Base-by-base conservation (phyloP, 2,113 vertebrate genomes). In the Fukomys damarensis region DNA sequence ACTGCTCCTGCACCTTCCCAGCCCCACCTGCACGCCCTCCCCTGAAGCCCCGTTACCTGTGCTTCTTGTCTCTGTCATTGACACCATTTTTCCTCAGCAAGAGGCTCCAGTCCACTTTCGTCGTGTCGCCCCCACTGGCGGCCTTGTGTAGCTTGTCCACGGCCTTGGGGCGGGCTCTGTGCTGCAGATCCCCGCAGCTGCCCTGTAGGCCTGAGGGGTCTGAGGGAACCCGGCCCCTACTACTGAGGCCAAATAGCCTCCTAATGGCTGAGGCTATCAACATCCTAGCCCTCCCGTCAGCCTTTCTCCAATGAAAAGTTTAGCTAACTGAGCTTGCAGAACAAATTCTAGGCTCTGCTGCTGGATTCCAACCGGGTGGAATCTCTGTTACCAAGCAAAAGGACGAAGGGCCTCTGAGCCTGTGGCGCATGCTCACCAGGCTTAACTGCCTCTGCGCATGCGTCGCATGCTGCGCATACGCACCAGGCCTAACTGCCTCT, bases 101-200 rank as follows among this genome's bases (percentile, higher is more conserved):
- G 2, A 97, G 96, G 1, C 98, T 98, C 74, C 98, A 99, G 97
- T 98, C 99, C 86, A 99, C 97, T 97, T 98, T 99, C 28, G 96
- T 91, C 86, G 99, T 92, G 94, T 99, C 98, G 2, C 99, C 99
- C 35, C 65, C 58, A 63, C 97, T 98, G 0, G 99, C 99, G 77
- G 99, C 99, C 24, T 99, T 99, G 97, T 99, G 99, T 41, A 99
- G 98, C 93, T 99, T 99, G 38, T 99, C 96, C 13, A 99, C 97
- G 20, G 99, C 99, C 96, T 98, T 99, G 79, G 98, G 98, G 49
- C 98, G 99, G 52, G 99, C 76, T 26, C 99, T 98, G 91, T 99
- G 99, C 26, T 99, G 38, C 7, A 61, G 58, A 38, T 98, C 98
- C 43, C 46, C 98, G 16, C 98, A 88, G 59, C 96, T 97, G 77